These are phyloP conservation scores for Lycorma delicatula DNA, from an alignment of 1,140 invertebrate species.

Conservation along the genomic window DNA sequence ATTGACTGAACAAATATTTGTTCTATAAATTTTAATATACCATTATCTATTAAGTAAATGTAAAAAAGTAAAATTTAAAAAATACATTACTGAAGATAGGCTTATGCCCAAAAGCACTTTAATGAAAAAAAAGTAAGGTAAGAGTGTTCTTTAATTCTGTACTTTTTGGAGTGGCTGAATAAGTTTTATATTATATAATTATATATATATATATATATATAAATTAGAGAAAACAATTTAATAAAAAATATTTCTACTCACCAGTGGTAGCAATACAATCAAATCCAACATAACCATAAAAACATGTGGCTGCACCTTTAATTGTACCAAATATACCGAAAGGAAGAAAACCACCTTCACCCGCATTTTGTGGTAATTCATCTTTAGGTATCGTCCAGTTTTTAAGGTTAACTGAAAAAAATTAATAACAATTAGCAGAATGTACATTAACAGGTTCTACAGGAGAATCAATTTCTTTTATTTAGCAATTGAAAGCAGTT, in stretches of 20 bases:
- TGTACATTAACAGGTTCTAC: too few relatives aligned
- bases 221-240: background rate
- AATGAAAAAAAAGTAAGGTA: too few relatives aligned
- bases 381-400: conserved; percentile 59
- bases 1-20: too few relatives aligned
- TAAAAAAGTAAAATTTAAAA: too few relatives aligned
- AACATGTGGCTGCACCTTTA: conserved; percentile 77
- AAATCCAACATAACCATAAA: conserved; percentile 82
- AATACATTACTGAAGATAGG: too few relatives aligned
- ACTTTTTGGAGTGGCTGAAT: background rate
- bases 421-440: background rate
- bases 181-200: background rate
- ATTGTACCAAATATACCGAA: conserved; percentile 71
- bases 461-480: too few relatives aligned
- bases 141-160: background rate
- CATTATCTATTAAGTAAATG: too few relatives aligned
- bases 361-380: conserved; percentile 47
- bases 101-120: too few relatives aligned
- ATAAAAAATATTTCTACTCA: conserved; percentile 16
- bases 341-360: conserved; percentile 70
- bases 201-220: background rate
- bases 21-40: too few relatives aligned
- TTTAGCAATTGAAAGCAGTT: too few relatives aligned
- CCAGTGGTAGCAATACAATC: conserved; percentile 75
- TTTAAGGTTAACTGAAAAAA: conserved; percentile 41